Percentiles rank a stretch among this genome's conserved stretches.
These are phyloP conservation scores for Pangasianodon gigas DNA, from an alignment of 2,113 vertebrate genomes.

Conservation along the genomic window DNA sequence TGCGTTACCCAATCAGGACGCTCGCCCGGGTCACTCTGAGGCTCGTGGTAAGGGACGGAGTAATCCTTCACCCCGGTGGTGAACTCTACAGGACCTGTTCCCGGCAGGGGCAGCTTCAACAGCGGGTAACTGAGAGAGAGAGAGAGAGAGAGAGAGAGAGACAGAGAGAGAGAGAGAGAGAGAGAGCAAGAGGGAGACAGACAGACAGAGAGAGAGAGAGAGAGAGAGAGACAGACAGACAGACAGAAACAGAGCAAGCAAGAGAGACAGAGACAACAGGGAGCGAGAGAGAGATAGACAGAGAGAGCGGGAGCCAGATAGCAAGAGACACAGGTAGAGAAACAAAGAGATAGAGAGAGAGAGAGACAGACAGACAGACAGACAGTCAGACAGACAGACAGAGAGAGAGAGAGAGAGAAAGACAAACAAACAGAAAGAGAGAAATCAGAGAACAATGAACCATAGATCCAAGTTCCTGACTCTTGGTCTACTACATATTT, in stretches of 20 bases:
- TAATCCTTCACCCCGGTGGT: conserved; percentile 89
- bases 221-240: neutral
- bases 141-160: neutral
- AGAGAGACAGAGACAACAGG: neutral
- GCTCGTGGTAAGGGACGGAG: conserved; percentile 71
- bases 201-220: too few species aligned
- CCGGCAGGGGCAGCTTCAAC: conserved; percentile 91
- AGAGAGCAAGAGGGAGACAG: neutral
- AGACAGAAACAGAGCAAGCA: neutral
- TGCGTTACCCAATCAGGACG: conserved; percentile 85
- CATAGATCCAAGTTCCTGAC: conserved; percentile 5
- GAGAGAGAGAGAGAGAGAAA: neutral
- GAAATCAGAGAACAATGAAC: conserved; percentile 20
- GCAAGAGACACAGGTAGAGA: neutral
- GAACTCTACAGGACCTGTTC: conserved; percentile 93
- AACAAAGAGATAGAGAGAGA: neutral
- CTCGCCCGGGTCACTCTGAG: conserved; percentile 74
- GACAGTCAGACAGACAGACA: neutral
- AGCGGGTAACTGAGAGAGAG: conserved; percentile 81
- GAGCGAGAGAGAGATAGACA: neutral
- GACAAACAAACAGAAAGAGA: neutral
- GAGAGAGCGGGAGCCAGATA: conserved; percentile 15
- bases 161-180: neutral
- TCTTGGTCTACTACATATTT: neutral
- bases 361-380: neutral